Percentiles rank a stretch among this genome's conserved stretches.
These are phyloP conservation scores for Pammene fasciana DNA, from an alignment of 2,888 invertebrate genomes.

Conservation along the genomic window DNA sequence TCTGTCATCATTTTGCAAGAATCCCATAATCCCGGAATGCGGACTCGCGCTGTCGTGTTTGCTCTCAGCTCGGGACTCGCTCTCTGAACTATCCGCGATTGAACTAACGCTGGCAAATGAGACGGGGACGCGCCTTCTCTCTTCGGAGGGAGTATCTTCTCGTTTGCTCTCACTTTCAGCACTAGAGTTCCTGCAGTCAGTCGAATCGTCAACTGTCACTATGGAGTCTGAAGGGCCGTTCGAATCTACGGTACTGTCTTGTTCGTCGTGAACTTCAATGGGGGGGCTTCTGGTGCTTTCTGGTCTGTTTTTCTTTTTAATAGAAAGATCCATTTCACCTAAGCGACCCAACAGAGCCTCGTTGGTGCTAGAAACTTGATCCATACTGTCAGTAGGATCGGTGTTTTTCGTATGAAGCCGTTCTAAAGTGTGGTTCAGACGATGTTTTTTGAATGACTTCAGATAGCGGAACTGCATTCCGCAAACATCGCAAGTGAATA, in stretches of 20 bases:
- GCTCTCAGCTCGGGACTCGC: slow-evolving; percentile 73
- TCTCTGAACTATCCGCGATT: slow-evolving; percentile 81
- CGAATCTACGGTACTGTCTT: slow-evolving; percentile 90
- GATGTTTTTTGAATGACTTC: slow-evolving; percentile 95
- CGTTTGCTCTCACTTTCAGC: slow-evolving; percentile 71
- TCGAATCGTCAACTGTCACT: slow-evolving; percentile 75
- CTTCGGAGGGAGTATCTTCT: slow-evolving; percentile 61
- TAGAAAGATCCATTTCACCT: slow-evolving; percentile 84
- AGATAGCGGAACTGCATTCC: slow-evolving; percentile 96
- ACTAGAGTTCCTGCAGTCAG: slow-evolving; percentile 74
- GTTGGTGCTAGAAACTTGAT: slow-evolving; percentile 89
- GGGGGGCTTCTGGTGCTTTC: slow-evolving; percentile 77
- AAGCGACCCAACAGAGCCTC: slow-evolving; percentile 84
- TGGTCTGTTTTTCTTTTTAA: slow-evolving; percentile 73
- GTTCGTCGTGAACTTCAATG: slow-evolving; percentile 83
- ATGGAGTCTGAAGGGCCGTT: slow-evolving; percentile 80
- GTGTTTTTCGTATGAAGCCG: slow-evolving; percentile 89
- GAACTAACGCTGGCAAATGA: slow-evolving; percentile 82
- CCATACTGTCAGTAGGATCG: slow-evolving; percentile 80
- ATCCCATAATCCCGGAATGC: slow-evolving; percentile 84
- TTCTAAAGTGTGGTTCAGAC: slow-evolving; percentile 93
- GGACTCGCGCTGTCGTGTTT: slow-evolving; percentile 82
- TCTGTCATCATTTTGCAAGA: slow-evolving; percentile 84
- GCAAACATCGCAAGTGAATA: slow-evolving; percentile 95
- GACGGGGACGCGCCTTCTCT: slow-evolving; percentile 69